Evolutionary conservation across 2,797 vertebrate genomes (phyloP).

Genomic region (Enoplosus armatus): DNA sequence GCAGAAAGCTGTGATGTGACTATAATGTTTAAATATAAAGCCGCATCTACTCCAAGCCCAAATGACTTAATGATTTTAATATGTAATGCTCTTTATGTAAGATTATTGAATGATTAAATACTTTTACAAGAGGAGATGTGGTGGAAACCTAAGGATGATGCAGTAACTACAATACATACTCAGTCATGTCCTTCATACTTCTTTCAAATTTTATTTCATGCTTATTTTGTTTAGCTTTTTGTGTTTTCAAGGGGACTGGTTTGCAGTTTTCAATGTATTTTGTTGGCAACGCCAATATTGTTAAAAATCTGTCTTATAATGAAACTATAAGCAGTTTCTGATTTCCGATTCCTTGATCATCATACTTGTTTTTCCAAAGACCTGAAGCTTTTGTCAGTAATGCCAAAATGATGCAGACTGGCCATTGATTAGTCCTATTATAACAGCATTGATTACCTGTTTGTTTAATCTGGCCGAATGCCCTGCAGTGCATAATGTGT

Average conservation of each 20-base stretch:
- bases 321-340: no score
- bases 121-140: neutral
- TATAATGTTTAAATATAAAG: slow-evolving; percentile 33
- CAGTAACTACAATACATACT: neutral
- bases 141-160: slow-evolving; percentile 15
- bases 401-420: slow-evolving; percentile 21
- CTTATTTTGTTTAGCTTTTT: slow-evolving; percentile 11
- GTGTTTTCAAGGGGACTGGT: neutral
- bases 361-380: neutral
- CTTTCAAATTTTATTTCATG: neutral
- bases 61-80: slow-evolving; percentile 52
- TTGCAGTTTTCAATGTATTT: neutral
- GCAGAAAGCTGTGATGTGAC: slow-evolving; percentile 14
- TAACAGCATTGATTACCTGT: slow-evolving; percentile 24
- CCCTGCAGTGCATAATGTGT: slow-evolving; percentile 16
- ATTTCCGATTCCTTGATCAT: neutral
- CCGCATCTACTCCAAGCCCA: neutral
- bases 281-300: neutral
- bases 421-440: slow-evolving; percentile 16
- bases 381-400: slow-evolving; percentile 1
- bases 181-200: neutral
- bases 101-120: slow-evolving; percentile 37
- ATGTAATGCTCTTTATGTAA: slow-evolving; percentile 44
- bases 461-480: slow-evolving; percentile 28
- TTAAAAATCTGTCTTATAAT: neutral